A percentile compares a stretch with the other conserved stretches of the same genome.
Evolutionary conservation across 2,113 vertebrate species (phyloP).

Genomic region (Melozone crissalis): DNA sequence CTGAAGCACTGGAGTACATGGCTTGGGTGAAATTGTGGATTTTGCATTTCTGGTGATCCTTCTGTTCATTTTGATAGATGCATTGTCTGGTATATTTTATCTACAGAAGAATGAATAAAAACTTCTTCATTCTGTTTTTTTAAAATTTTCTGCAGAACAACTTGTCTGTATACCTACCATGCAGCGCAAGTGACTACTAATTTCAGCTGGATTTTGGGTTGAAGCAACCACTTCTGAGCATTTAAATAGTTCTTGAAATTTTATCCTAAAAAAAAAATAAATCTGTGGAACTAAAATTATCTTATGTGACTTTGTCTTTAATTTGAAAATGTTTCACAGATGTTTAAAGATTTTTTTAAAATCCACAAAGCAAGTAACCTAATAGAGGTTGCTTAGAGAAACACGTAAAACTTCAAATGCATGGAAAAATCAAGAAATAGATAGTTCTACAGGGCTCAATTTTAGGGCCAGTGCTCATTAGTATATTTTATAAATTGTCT

Average conservation of each 20-base stretch:
- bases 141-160: accelerated
- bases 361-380: background rate
- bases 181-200: background rate
- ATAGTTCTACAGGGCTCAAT: background rate
- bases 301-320: background rate
- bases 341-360: background rate
- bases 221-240: background rate
- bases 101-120: background rate
- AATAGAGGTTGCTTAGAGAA: background rate
- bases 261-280: background rate
- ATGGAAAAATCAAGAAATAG: background rate
- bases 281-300: background rate
- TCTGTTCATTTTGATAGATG: background rate
- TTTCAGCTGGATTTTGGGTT: background rate
- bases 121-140: background rate
- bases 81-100: background rate
- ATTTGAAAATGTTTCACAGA: background rate
- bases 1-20: background rate
- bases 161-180: background rate
- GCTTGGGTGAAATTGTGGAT: background rate
- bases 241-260: background rate
- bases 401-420: background rate
- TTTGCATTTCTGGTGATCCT: background rate
- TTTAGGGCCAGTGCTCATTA: background rate
- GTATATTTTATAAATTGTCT: background rate